Conservation (phyloP, 92 coral and sea anemone species). For the Blastomussa wellsi region DNA sequence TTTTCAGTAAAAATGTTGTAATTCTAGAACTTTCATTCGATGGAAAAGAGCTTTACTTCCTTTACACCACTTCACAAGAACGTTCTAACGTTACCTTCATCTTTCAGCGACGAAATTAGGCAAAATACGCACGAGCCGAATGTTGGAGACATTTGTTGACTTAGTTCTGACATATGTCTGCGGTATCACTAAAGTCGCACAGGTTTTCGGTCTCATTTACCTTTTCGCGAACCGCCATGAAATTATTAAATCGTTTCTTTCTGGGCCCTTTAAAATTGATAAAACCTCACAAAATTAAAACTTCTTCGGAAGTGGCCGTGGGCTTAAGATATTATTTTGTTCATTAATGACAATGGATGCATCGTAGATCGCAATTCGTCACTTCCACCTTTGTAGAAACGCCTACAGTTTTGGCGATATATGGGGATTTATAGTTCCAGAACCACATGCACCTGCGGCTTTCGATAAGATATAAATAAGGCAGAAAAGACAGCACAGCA, state of each 20-base stretch:
- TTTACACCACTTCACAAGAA: not conserved
- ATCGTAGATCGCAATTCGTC: not conserved
- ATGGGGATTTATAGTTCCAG: not conserved
- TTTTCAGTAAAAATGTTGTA: not conserved
- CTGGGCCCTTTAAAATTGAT: not conserved
- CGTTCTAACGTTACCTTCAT: not conserved
- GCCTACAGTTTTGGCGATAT: not conserved
- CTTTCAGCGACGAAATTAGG: not conserved
- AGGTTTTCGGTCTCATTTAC: not conserved
- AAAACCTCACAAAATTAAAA: not conserved
- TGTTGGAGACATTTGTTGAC: no score
- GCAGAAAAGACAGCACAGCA: no score
- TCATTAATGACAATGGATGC: slow-evolving; percentile 1
- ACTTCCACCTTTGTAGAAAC: not conserved
- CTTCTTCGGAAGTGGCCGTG: not conserved
- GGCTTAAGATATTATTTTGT: not conserved
- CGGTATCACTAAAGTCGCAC: not conserved
- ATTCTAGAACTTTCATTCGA: not conserved
- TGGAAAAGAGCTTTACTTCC: no score
- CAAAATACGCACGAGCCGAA: no score
- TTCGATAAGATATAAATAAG: not conserved
- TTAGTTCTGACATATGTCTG: not conserved
- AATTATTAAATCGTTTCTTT: not conserved
- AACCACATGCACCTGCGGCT: not conserved
- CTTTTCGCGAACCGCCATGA: not conserved